phyloP scores from a whole-genome alignment of 2,113 vertebrate species.

The Paracanthobrama guichenoti region DNA sequence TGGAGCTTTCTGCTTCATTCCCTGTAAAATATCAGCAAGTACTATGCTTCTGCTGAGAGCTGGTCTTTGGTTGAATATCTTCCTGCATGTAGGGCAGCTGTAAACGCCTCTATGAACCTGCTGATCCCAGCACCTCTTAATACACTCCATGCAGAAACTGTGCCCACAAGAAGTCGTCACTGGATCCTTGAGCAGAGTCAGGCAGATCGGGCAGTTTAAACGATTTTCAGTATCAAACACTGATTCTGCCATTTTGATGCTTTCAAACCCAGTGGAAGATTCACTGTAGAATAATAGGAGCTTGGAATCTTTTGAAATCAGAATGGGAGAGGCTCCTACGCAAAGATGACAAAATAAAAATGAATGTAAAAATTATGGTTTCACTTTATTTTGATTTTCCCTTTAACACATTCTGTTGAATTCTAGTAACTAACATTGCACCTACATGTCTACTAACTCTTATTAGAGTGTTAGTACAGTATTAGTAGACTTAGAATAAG shows the following conservation, averaged over 20 bases:
- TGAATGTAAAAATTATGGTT: no score
- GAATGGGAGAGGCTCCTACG: neutral
- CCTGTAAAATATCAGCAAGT: constrained; percentile 32
- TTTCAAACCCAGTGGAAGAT: neutral
- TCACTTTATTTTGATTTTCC: no score
- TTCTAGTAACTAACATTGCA: no score
- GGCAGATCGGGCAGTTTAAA: constrained; percentile 45
- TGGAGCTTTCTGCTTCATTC: neutral
- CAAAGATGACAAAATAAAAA: no score
- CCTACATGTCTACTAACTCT: no score
- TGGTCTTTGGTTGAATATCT: neutral
- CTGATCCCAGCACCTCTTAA: constrained; percentile 12
- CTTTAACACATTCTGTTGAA: no score
- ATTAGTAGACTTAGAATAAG: no score
- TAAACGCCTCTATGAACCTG: neutral
- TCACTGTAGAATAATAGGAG: neutral
- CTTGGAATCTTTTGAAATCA: no score
- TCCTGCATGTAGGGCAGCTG: constrained; percentile 45
- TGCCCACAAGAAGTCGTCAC: constrained; percentile 27
- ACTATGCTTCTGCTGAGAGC: constrained; percentile 35
- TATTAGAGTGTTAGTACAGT: no score
- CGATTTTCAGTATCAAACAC: neutral
- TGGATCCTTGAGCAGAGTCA: constrained; percentile 35
- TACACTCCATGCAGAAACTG: constrained; percentile 21
- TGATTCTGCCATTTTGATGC: neutral